Conservation (phyloP, 2,797 vertebrate genomes). For the Pseudochromis fuscus region DNA sequence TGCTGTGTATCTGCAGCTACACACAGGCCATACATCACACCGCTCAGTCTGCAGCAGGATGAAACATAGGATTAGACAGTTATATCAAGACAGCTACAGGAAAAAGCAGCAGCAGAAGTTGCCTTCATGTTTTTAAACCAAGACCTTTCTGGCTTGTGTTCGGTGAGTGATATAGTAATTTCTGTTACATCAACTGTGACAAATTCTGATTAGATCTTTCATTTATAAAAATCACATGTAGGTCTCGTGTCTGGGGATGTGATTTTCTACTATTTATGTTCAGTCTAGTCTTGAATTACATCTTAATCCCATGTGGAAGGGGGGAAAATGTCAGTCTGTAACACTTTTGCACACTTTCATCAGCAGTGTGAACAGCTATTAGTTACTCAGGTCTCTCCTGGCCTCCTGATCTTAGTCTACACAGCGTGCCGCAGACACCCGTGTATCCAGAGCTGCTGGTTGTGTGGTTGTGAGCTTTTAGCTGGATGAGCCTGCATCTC, state of each 20-base stretch:
- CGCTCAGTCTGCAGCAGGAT: neutral
- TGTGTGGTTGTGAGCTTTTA: slow-evolving; percentile 60
- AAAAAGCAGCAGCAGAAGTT: neutral
- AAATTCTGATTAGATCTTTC: slow-evolving; percentile 42
- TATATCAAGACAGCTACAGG: neutral
- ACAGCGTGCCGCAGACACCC: slow-evolving; percentile 1
- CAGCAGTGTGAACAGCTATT: slow-evolving; percentile 18
- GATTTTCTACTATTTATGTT: slow-evolving; percentile 38
- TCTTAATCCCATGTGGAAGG: slow-evolving; percentile 32
- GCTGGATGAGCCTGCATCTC: slow-evolving; percentile 63
- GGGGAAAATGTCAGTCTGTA: slow-evolving; percentile 48
- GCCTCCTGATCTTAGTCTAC: slow-evolving; percentile 29
- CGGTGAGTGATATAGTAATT: slow-evolving; percentile 23
- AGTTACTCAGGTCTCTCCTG: slow-evolving; percentile 28
- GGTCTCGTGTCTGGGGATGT: slow-evolving; percentile 27
- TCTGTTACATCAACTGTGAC: slow-evolving; percentile 21
- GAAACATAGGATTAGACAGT: neutral
- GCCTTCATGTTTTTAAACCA: neutral
- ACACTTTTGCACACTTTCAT: slow-evolving; percentile 24
- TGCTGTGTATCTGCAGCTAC: too few relatives aligned
- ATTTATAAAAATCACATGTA: slow-evolving; percentile 42
- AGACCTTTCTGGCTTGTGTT: slow-evolving; percentile 1
- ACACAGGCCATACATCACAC: neutral
- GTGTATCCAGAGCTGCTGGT: slow-evolving; percentile 15
- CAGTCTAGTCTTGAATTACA: slow-evolving; percentile 23